A percentile compares a stretch with the other conserved stretches of the same genome.
Evolutionary conservation across 2,797 vertebrate species (phyloP).

Genomic region (Malacoctenus gilli): DNA sequence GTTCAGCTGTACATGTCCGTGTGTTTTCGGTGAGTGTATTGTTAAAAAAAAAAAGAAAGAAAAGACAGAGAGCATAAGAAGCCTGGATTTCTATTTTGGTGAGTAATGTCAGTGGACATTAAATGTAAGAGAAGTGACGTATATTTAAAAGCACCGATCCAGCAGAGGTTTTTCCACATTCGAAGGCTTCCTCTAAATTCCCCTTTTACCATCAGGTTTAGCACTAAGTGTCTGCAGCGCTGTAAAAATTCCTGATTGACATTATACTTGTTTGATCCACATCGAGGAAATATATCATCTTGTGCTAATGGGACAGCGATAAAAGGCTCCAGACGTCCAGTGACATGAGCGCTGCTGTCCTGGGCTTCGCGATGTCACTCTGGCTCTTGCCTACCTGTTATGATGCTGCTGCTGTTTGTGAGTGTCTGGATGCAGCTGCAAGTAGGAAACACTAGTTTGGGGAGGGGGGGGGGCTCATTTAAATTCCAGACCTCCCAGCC

Average conservation of each 20-base stretch:
- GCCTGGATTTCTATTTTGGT: slow-evolving; percentile 61
- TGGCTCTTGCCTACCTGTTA: slow-evolving; percentile 49
- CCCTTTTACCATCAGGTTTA: slow-evolving; percentile 31
- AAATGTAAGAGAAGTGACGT: slow-evolving; percentile 48
- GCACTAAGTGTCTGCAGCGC: slow-evolving; percentile 14
- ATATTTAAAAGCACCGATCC: slow-evolving; percentile 59
- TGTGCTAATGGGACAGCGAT: slow-evolving; percentile 18
- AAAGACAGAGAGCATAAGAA: slow-evolving; percentile 14
- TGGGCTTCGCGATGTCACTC: background rate
- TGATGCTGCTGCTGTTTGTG: slow-evolving; percentile 54
- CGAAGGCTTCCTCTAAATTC: slow-evolving; percentile 39
- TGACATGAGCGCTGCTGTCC: slow-evolving; percentile 12
- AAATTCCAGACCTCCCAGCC: slow-evolving; percentile 73
- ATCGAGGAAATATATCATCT: slow-evolving; percentile 9
- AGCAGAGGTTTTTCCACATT: slow-evolving; percentile 43
- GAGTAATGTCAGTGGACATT: slow-evolving; percentile 58
- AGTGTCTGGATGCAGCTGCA: slow-evolving; percentile 63
- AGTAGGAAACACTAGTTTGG: slow-evolving; percentile 69
- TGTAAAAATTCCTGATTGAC: slow-evolving; percentile 38
- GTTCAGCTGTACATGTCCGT: slow-evolving; percentile 37
- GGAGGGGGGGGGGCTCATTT: slow-evolving; percentile 73
- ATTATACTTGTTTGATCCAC: slow-evolving; percentile 28
- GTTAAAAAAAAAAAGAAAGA: slow-evolving; percentile 32
- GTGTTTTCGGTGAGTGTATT: slow-evolving; percentile 19
- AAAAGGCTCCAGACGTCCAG: slow-evolving; percentile 6